Evolutionary conservation across 2,888 invertebrate genomes (phyloP), one percentile per base, ranked within the genome.

Genomic region (Hyalella azteca): DNA sequence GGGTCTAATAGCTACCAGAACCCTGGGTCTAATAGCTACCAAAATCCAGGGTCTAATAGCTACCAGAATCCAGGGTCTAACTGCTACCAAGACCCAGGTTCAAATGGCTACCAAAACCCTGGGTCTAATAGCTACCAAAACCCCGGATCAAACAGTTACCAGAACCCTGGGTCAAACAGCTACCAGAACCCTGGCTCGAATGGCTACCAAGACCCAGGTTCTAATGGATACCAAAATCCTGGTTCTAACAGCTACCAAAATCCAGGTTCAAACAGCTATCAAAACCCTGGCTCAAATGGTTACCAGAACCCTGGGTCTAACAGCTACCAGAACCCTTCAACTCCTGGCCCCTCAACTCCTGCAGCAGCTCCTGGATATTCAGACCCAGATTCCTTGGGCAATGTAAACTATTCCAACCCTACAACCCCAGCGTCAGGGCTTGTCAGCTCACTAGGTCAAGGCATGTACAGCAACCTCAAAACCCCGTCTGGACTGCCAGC

Each of bases 381-480:
- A 3, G 45, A 75, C 45, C 75, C 75, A 22, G 45, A 40, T 15
- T 41, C 75, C 36, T 45, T 45, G 3, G 41, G n/a, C 3, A n/a
- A 11, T 66, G 66, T 7, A 15, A 54, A 29, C 29, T 75, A 75
- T 22, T 39, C 75, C 22, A 75, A 75, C 45, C 75, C 75, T 19
- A 3, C 19, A 9, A 75, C 75, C 36, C 75, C 75, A 13, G 66
- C 19, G 66, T 66, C 66, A 15, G 66, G 39, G 66, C 36, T 36
- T n/a, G 66, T 32, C 9, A 32, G 59, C 19, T 5, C 36, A 29
- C 19, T 29, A 3, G 19, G 13, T 36, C 36, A 22, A 5, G 36
- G 39, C 13, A 36, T 32, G 36, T 66, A 66, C 13, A 9, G 26
- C 26, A 54, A 54, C 66, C 66, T 36, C 36, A 66, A 66, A 9